Conservation (phyloP, 2,888 invertebrate genomes). For the Cremastobaeus sp. region DNA sequence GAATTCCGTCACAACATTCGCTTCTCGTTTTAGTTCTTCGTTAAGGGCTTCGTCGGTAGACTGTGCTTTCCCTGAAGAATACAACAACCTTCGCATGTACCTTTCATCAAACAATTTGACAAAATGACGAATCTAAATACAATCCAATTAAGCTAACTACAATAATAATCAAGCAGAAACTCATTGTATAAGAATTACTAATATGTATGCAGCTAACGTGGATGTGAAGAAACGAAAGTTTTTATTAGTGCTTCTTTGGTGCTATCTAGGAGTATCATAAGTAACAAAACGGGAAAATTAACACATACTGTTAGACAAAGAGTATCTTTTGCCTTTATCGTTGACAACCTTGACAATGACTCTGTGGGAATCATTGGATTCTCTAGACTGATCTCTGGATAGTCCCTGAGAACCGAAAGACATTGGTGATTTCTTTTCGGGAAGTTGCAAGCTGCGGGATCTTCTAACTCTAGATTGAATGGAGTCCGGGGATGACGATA, state of each 20-base stretch:
- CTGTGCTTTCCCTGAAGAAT: conserved; percentile 73
- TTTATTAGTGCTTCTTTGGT: conserved; percentile 4
- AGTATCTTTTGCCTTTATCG: conserved; percentile 71
- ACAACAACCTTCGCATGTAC: conserved; percentile 36
- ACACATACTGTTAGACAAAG: conserved; percentile 72
- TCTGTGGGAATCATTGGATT: conserved; percentile 75
- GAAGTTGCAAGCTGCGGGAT: conserved; percentile 83
- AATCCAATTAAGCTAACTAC: too few species aligned
- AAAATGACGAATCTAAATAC: too few species aligned
- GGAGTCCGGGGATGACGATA: conserved; percentile 71
- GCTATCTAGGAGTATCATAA: conserved; percentile 29
- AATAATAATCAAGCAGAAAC: too few species aligned
- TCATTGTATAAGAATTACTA: too few species aligned
- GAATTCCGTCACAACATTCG: conserved; percentile 81
- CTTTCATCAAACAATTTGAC: too few species aligned
- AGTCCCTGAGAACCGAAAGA: conserved; percentile 71
- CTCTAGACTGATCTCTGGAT: conserved; percentile 75
- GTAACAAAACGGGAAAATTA: conserved; percentile 32
- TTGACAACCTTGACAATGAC: conserved; percentile 76
- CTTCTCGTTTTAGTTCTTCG: conserved; percentile 80
- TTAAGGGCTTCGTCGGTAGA: conserved; percentile 76
- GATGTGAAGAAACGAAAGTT: conserved; percentile 19
- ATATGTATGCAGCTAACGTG: too few species aligned
- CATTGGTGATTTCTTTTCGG: conserved; percentile 81
- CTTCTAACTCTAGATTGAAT: conserved; percentile 78